Evolutionary conservation across 2,797 vertebrate genomes (phyloP).

Genomic region (Crypturellus tataupa): DNA sequence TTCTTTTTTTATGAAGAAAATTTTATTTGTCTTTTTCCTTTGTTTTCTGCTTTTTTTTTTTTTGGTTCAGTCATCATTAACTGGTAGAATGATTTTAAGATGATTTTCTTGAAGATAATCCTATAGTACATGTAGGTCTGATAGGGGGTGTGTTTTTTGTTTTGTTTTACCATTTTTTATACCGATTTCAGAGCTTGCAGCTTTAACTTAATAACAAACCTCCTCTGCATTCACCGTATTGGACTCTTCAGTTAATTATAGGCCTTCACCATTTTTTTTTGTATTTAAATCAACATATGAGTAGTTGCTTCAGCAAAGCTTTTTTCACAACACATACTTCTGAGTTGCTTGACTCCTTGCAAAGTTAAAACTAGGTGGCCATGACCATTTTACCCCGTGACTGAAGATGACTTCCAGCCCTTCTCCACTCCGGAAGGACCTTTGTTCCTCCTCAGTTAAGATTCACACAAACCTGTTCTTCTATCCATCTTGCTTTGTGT

Average conservation of each 20-base stretch:
- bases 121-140: neutral
- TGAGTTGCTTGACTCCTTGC: neutral
- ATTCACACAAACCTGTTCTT: neutral
- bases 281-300: neutral
- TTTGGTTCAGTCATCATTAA: neutral
- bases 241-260: neutral
- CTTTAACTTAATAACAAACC: neutral
- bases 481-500: neutral
- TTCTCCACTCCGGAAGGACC: neutral
- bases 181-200: neutral
- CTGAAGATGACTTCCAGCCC: neutral
- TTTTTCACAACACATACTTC: neutral
- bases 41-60: neutral
- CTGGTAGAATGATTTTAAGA: neutral
- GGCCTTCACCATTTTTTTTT: neutral
- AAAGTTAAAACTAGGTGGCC: neutral
- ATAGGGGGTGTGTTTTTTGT: neutral
- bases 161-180: neutral
- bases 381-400: neutral
- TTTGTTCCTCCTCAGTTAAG: rapidly evolving
- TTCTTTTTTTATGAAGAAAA: neutral
- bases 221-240: neutral
- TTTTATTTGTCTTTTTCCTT: neutral
- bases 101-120: neutral
- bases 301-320: neutral